These are phyloP conservation scores for Corella eumyota DNA, from an alignment of 23 tunicate species.

Conservation along the genomic window DNA sequence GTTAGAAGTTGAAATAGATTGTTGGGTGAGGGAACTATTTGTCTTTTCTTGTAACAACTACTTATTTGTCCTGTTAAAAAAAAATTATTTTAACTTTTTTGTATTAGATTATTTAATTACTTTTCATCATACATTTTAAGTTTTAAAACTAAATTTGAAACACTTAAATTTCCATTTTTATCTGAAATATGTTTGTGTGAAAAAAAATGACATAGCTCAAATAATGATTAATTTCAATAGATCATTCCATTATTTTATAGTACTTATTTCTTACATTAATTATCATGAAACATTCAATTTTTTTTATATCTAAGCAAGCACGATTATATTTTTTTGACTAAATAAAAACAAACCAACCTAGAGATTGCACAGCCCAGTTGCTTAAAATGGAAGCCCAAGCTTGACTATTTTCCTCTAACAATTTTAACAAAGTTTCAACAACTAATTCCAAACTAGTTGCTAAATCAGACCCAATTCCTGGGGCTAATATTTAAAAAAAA, in stretches of 20 bases:
- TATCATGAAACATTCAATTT: too few relatives aligned
- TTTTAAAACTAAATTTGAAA: background rate
- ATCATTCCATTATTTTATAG: too few relatives aligned
- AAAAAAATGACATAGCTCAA: too few relatives aligned
- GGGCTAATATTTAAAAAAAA: constrained; percentile 4
- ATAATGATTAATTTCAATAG: too few relatives aligned
- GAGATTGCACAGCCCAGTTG: constrained; percentile 70
- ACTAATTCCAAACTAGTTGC: constrained; percentile 53
- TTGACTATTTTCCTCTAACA: constrained; percentile 44
- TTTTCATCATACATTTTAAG: background rate
- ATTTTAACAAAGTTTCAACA: constrained; percentile 37
- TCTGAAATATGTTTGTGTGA: too few relatives aligned
- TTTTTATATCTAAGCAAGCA: too few relatives aligned
- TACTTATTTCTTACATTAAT: too few relatives aligned
- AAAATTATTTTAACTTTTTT: background rate
- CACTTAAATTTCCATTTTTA: too few relatives aligned
- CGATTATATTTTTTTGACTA: too few relatives aligned
- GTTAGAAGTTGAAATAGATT: constrained; percentile 17
- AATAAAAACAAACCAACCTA: constrained; percentile 31
- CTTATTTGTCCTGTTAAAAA: constrained; percentile 51
- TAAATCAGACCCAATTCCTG: constrained; percentile 42
- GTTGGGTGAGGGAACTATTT: constrained; percentile 25
- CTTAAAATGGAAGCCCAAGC: constrained; percentile 81
- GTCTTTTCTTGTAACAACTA: constrained; percentile 50
- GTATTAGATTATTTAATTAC: background rate